Evolutionary conservation across 1,140 invertebrate genomes (phyloP), one percentile per base, ranked within the genome.

Genomic region (Pectinophora gossypiella): DNA sequence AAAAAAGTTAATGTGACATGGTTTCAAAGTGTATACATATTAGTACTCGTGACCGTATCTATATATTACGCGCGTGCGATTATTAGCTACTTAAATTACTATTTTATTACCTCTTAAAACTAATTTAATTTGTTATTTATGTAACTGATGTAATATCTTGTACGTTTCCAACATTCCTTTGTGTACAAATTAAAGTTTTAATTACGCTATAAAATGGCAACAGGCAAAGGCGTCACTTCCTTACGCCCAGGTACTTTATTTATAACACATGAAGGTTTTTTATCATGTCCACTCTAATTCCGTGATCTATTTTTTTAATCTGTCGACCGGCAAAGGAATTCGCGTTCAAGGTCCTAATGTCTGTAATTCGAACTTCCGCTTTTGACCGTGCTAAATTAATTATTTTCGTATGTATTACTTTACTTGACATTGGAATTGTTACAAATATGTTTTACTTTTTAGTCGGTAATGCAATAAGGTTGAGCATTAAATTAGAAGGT

Each of bases 321-420:
- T 48, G n/a, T 43, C 38, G 20, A 23, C 36, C 12, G 20, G 51
- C 48, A 16, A 51, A 48, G 49, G 49, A 51, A 61, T 61, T 57
- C 48, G 51, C 27, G 50, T 54, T 51, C 59, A 61, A 61, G 59
- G 59, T 48, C 42, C 19, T 7, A 2, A 32, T 9, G 20, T 40
- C n/a, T n/a, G n/a, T n/a, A n/a, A 38, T 52, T 23, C 43, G 44
- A 19, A 54, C 51, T 62, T 62, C 60, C 60, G 60, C 55, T 55
- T 45, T 54, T 43, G 19, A 43, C 22, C 48, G 49, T 46, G 46
- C 3, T 45, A 45, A 56, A 60, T 61, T 51, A 50, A 45, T 47
- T 42, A 54, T 47, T 44, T 43, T 43, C 19, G 40, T 38, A 38
- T 23, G 22, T n/a, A 38, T 12, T 27, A 6, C 5, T 27, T 27